These are phyloP conservation scores for Apocheima hispidaria DNA, from an alignment of 2,888 invertebrate genomes.

Conservation along the genomic window DNA sequence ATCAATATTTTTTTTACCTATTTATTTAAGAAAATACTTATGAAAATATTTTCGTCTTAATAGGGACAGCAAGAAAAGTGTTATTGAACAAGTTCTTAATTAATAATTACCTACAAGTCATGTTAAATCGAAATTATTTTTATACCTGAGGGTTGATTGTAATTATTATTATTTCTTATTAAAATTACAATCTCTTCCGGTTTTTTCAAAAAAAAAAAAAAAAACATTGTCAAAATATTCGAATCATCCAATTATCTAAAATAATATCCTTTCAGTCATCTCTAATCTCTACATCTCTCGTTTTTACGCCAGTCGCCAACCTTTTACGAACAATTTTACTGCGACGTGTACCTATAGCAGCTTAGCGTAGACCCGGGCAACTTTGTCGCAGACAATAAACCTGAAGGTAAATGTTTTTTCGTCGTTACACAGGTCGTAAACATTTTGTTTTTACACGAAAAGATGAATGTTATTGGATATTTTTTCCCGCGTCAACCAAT, in stretches of 20 bases:
- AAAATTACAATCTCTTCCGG: too few relatives aligned
- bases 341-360: slow-evolving; percentile 2
- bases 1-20: too few relatives aligned
- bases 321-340: slow-evolving; percentile 17
- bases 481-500: neutral
- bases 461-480: neutral
- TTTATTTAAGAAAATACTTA: too few relatives aligned
- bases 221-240: neutral
- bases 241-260: neutral
- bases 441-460: neutral
- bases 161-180: too few relatives aligned
- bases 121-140: too few relatives aligned
- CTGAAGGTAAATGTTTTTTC: slow-evolving; percentile 9
- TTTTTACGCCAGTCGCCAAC: slow-evolving; percentile 3
- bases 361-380: neutral
- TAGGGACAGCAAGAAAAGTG: too few relatives aligned
- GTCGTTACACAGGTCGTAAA: slow-evolving; percentile 9
- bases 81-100: too few relatives aligned
- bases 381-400: slow-evolving; percentile 14
- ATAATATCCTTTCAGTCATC: neutral
- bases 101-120: too few relatives aligned
- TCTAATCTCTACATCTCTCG: neutral
- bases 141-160: too few relatives aligned
- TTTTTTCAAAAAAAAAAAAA: too few relatives aligned
- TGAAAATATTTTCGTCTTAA: too few relatives aligned